Percentiles rank a stretch among this genome's conserved stretches.
These are phyloP conservation scores for Gonioctena quinquepunctata DNA, from an alignment of 1,140 invertebrate species.

Conservation along the genomic window DNA sequence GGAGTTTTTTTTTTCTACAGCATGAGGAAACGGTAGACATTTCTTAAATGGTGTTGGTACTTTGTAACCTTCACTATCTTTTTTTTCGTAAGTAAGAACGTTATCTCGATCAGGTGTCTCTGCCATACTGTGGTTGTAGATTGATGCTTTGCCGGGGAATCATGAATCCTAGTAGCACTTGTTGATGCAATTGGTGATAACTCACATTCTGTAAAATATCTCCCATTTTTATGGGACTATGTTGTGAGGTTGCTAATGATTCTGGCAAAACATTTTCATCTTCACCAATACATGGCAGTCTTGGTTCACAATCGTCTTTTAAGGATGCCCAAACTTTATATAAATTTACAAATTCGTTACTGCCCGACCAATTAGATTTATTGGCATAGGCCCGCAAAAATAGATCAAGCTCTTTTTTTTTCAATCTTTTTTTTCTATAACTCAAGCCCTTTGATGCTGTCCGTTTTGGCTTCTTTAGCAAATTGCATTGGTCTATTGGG, in stretches of 20 bases:
- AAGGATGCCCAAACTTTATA: conserved; percentile 21
- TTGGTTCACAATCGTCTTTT: conserved; percentile 4
- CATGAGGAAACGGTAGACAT: conserved; percentile 15
- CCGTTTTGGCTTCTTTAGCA: neutral
- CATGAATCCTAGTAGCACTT: neutral
- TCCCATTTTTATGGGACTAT: no score
- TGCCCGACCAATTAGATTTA: conserved; percentile 5
- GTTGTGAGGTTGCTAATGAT: no score
- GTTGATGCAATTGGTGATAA: no score
- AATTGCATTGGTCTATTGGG: conserved; percentile 15
- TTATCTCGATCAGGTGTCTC: conserved; percentile 8
- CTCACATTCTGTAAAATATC: no score
- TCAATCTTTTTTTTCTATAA: conserved; percentile 6
- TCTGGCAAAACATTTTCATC: no score
- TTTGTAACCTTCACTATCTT: conserved; percentile 16
- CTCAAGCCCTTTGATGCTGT: neutral
- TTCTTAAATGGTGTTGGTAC: conserved; percentile 23
- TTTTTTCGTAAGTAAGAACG: conserved; percentile 6
- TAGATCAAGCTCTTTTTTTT: conserved; percentile 9
- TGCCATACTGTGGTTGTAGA: conserved; percentile 1
- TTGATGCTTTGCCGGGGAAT: neutral
- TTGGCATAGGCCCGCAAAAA: conserved; percentile 1
- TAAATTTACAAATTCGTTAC: conserved; percentile 2
- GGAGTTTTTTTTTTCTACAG: no score
- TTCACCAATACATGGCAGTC: neutral